Conservation (phyloP, 2,797 vertebrate species). For the Parauchenoglanis ngamensis region DNA sequence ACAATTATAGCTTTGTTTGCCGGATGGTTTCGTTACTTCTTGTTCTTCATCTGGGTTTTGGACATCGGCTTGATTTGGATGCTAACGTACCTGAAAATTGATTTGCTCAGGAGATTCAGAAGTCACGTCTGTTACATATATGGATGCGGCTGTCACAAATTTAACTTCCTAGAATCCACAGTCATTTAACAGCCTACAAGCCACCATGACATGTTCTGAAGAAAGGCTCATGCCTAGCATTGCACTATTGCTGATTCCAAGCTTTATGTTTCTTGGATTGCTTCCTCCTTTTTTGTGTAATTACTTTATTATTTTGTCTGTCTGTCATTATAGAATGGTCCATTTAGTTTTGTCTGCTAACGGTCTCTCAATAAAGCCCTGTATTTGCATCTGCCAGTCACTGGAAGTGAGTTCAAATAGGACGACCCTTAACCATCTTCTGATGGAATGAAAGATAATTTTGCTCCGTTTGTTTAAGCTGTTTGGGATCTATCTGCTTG, state of each 20-base stretch:
- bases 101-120: neutral
- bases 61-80: neutral
- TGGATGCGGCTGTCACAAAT: neutral
- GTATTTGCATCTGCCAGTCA: neutral
- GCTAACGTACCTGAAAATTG: neutral
- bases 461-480: neutral
- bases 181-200: too few relatives aligned
- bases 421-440: neutral
- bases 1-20: neutral
- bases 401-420: neutral
- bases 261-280: neutral
- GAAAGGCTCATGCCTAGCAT: neutral
- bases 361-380: neutral
- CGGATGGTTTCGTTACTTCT: neutral
- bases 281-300: neutral
- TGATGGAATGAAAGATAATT: neutral
- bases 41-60: slow-evolving; percentile 3
- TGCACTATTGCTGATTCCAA: neutral
- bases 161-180: neutral
- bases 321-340: neutral
- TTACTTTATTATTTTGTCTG: neutral
- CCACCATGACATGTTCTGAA: neutral
- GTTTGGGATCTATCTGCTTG: neutral
- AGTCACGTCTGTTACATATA: neutral
- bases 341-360: neutral